These are phyloP conservation scores for Parambassis ranga DNA, from an alignment of 2,797 vertebrate genomes.

Conservation along the genomic window DNA sequence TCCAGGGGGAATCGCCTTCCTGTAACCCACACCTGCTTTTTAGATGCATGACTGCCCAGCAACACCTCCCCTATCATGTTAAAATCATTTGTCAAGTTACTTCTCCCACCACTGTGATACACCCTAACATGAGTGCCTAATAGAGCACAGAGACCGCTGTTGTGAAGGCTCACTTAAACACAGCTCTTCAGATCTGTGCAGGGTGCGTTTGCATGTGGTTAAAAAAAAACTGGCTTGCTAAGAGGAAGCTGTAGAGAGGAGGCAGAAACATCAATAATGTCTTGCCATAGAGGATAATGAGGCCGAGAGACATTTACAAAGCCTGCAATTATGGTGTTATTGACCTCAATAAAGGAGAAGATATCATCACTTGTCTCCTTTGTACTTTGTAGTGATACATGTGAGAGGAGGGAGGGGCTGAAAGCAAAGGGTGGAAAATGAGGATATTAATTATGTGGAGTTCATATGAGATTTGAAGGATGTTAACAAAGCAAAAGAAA, in stretches of 20 bases:
- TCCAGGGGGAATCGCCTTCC: background rate
- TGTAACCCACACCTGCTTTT: constrained; percentile 30
- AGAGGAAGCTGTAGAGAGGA: constrained; percentile 34
- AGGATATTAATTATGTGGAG: too few species aligned
- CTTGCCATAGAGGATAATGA: constrained; percentile 46
- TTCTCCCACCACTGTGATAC: constrained; percentile 27
- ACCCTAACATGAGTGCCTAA: constrained; percentile 12
- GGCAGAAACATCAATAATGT: constrained; percentile 46
- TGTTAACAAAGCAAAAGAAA: too few species aligned
- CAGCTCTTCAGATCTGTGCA: constrained; percentile 15
- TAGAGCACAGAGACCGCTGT: constrained; percentile 23
- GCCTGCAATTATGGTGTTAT: constrained; percentile 62
- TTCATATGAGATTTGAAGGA: background rate
- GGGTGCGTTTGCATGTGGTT: constrained; percentile 4
- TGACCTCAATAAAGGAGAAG: constrained; percentile 54
- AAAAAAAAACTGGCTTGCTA: constrained; percentile 36
- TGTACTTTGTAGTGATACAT: constrained; percentile 4
- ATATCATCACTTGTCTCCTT: constrained; percentile 45
- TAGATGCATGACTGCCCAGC: background rate
- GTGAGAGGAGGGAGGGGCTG: background rate
- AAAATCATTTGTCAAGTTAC: constrained; percentile 44
- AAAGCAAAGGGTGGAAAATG: background rate
- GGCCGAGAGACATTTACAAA: constrained; percentile 54
- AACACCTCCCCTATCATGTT: constrained; percentile 12
- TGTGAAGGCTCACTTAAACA: constrained; percentile 50